Percentiles rank a stretch among this genome's conserved stretches.
phyloP scores from a whole-genome alignment of 2,113 vertebrate species.

The Tragelaphus scriptus region DNA sequence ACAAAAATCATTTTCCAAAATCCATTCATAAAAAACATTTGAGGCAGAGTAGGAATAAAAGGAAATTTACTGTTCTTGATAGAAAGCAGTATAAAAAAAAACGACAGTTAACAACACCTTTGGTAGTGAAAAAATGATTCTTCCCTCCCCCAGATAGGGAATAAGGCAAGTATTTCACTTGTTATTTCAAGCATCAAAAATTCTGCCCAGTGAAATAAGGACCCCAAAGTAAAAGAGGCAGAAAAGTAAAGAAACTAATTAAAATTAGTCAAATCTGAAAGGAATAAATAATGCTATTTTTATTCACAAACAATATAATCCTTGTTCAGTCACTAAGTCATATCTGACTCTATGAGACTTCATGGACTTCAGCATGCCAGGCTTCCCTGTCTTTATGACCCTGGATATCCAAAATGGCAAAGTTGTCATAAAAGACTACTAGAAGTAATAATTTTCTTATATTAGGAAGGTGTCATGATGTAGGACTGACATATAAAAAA shows the following conservation, averaged over 20 bases:
- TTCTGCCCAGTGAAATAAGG: not conserved
- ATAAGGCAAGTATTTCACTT: not conserved
- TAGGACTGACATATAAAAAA: not conserved
- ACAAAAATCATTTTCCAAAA: not conserved
- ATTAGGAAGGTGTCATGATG: not conserved
- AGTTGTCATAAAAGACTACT: not conserved
- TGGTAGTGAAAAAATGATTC: not conserved
- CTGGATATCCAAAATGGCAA: not conserved
- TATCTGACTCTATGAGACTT: not conserved
- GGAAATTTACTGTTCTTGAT: not conserved
- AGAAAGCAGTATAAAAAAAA: not conserved
- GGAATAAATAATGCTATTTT: not conserved
- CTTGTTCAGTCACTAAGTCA: not conserved
- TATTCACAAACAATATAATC: not conserved
- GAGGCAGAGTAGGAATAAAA: not conserved
- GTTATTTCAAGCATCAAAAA: not conserved
- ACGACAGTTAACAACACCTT: not conserved
- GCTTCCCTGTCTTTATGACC: not conserved
- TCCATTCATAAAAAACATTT: not conserved
- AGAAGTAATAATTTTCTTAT: not conserved
- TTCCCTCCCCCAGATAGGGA: not conserved
- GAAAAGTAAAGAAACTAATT: not conserved
- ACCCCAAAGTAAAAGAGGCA: not conserved
- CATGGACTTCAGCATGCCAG: not conserved
- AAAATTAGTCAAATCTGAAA: not conserved